These are phyloP conservation scores for Psophia crepitans DNA, from an alignment of 2,113 vertebrate species.

Conservation along the genomic window DNA sequence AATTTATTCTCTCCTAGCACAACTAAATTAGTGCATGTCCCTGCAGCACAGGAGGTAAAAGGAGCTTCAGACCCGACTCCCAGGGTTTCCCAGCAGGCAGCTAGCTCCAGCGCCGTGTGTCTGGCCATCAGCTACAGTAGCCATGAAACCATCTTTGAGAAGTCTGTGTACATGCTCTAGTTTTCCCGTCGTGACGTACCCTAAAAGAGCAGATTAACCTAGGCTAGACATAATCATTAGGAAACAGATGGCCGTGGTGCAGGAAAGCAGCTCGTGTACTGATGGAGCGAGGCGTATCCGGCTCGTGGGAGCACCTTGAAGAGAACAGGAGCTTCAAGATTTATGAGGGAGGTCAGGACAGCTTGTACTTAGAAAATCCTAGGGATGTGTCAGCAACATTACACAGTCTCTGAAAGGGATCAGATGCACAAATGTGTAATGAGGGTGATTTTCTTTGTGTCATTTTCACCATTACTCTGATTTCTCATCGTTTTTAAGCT, in stretches of 20 bases:
- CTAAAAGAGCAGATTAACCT: constrained; percentile 4
- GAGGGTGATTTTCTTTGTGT: not conserved
- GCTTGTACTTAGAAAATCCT: not conserved
- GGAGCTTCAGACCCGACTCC: not conserved
- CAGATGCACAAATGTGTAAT: not conserved
- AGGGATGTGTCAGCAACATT: not conserved
- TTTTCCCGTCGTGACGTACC: not conserved
- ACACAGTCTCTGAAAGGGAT: not conserved
- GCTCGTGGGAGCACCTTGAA: not conserved
- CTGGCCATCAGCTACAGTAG: not conserved
- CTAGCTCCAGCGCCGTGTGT: fast-evolving
- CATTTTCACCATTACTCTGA: not conserved
- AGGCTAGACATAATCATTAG: not conserved
- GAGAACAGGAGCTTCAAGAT: not conserved
- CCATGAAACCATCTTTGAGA: not conserved
- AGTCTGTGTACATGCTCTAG: not conserved
- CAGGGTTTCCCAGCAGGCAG: not conserved
- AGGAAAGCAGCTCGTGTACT: not conserved
- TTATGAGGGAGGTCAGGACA: not conserved
- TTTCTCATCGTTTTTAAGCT: not conserved
- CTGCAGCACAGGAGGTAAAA: not conserved
- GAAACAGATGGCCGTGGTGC: constrained; percentile 11
- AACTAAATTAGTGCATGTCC: not conserved
- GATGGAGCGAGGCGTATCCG: not conserved
- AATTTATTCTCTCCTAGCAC: not conserved